phyloP scores from a whole-genome alignment of 2,797 vertebrate genomes.

The Microctenopoma steveboyesi region DNA sequence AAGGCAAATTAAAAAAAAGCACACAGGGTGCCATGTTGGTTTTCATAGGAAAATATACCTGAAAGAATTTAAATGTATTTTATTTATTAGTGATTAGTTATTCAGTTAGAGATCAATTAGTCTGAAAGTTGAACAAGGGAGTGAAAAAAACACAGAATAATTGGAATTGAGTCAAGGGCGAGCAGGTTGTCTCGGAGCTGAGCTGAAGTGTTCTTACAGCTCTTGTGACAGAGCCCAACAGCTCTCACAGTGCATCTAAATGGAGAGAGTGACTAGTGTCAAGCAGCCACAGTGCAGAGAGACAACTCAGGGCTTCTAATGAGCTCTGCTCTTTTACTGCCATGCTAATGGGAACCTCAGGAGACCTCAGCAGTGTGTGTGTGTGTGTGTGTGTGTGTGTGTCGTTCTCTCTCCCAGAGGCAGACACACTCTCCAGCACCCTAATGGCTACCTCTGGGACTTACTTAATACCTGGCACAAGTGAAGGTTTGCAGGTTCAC shows the following conservation, averaged over 20 bases:
- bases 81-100: neutral
- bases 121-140: slow-evolving; percentile 20
- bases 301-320: slow-evolving; percentile 76
- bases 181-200: slow-evolving; percentile 49
- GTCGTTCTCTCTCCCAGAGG: slow-evolving; percentile 60
- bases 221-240: slow-evolving; percentile 36
- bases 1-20: too few species aligned
- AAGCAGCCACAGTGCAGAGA: slow-evolving; percentile 48
- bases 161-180: slow-evolving; percentile 50
- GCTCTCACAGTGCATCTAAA: slow-evolving; percentile 57
- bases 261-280: slow-evolving; percentile 66
- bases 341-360: slow-evolving; percentile 81
- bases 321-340: slow-evolving; percentile 83
- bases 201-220: slow-evolving; percentile 50
- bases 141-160: slow-evolving; percentile 44
- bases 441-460: slow-evolving; percentile 79
- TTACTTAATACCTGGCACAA: slow-evolving; percentile 64
- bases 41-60: neutral
- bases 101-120: neutral
- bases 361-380: slow-evolving; percentile 57
- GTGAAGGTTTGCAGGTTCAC: slow-evolving; percentile 62
- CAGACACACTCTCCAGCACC: slow-evolving; percentile 54
- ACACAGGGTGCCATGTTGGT: too few species aligned
- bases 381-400: slow-evolving; percentile 10
- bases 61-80: too few species aligned